Evolutionary conservation across 2,113 vertebrate species (phyloP).

Genomic region (Paradoxurus hermaphroditus): DNA sequence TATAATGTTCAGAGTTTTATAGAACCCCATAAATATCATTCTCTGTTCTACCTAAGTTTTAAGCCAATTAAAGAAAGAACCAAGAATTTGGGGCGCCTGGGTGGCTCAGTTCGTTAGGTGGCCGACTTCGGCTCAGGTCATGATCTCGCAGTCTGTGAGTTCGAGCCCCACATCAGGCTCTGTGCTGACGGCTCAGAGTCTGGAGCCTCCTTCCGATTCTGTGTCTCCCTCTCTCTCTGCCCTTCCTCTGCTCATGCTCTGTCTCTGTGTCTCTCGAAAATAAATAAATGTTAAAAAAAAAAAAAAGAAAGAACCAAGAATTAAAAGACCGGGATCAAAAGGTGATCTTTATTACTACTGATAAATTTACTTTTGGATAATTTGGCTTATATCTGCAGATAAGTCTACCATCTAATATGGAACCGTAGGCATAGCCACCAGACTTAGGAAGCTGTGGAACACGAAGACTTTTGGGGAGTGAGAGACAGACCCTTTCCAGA

Average conservation of each 20-base stretch:
- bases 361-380: constrained; percentile 27
- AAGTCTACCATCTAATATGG: neutral
- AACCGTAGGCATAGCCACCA: neutral
- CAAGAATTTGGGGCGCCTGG: too few relatives aligned
- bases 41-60: neutral
- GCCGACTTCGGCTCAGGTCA: too few relatives aligned
- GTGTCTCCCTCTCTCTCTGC: too few relatives aligned
- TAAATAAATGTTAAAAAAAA: too few relatives aligned
- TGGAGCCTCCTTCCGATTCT: too few relatives aligned
- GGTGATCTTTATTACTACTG: neutral
- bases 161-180: too few relatives aligned
- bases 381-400: neutral
- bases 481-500: neutral
- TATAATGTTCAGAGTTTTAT: neutral
- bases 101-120: too few relatives aligned
- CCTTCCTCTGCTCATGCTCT: too few relatives aligned
- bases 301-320: constrained; percentile 9
- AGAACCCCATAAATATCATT: neutral
- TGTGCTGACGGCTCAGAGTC: too few relatives aligned
- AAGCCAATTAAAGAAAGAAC: constrained; percentile 31
- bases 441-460: neutral
- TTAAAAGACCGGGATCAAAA: neutral
- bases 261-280: too few relatives aligned
- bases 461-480: neutral
- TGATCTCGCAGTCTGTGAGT: too few relatives aligned